These are phyloP conservation scores for Pantherophis guttatus DNA, from an alignment of 2,113 vertebrate species.

Conservation along the genomic window DNA sequence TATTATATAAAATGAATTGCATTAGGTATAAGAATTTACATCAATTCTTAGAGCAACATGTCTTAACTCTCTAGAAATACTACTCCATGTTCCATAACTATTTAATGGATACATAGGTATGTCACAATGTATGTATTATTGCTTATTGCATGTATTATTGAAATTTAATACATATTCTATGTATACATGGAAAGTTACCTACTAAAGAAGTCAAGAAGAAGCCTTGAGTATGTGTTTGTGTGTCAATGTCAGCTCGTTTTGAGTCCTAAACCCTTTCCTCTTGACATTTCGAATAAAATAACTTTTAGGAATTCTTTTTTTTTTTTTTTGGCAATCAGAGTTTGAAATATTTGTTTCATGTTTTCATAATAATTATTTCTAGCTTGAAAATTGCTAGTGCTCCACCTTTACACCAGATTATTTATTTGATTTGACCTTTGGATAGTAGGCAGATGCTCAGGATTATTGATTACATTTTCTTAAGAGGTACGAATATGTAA, in stretches of 20 bases:
- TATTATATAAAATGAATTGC: no score
- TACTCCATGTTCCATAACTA: background rate
- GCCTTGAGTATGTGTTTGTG: background rate
- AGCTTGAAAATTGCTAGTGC: background rate
- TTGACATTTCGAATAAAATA: background rate
- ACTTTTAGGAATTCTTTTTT: background rate
- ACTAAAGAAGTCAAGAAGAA: background rate
- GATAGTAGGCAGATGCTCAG: background rate
- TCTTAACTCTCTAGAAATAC: background rate
- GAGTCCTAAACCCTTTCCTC: background rate
- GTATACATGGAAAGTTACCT: background rate
- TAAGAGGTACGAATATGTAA: background rate
- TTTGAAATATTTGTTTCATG: background rate
- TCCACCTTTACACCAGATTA: background rate
- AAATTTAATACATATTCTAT: no score
- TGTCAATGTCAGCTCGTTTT: background rate
- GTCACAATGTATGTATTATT: background rate
- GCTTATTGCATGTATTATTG: background rate
- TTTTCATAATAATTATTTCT: background rate
- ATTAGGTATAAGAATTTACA: no score
- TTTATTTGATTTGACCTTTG: background rate
- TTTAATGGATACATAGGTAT: background rate
- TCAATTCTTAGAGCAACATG: background rate
- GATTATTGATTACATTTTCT: background rate
- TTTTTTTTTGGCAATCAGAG: background rate